Evolutionary conservation across 1,140 invertebrate species (phyloP).

Genomic region (Zaprionus lachaisei): DNA sequence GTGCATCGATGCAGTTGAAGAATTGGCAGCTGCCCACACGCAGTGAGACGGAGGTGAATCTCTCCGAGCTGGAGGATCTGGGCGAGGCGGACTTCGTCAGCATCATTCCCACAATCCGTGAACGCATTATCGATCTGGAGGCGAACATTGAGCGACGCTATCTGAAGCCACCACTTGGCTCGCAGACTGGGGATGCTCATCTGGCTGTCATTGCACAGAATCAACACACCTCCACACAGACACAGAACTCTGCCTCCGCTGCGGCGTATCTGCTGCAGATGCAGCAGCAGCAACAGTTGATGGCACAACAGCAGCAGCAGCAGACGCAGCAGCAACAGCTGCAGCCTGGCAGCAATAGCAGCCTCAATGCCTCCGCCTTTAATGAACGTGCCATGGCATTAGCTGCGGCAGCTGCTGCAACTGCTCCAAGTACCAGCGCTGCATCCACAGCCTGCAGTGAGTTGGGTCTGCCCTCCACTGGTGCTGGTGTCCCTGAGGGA

Average conservation of each 20-base stretch:
- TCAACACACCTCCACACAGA: constrained; percentile 75
- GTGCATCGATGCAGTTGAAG: constrained; percentile 97
- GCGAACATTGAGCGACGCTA: constrained; percentile 96
- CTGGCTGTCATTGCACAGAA: constrained; percentile 83
- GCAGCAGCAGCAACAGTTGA: constrained; percentile 70
- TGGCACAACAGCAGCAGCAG: constrained; percentile 59
- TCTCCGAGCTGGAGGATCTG: constrained; percentile 86
- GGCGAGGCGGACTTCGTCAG: constrained; percentile 79
- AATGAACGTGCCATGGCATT: constrained; percentile 80
- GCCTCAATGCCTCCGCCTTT: constrained; percentile 71
- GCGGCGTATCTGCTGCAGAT: constrained; percentile 74
- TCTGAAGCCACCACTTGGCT: constrained; percentile 95
- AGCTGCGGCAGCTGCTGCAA: constrained; percentile 66
- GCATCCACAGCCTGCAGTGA: neutral
- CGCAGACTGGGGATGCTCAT: constrained; percentile 84
- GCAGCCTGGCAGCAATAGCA: constrained; percentile 45
- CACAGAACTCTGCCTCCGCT: constrained; percentile 77
- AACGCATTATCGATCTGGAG: constrained; percentile 93
- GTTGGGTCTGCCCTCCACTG: neutral
- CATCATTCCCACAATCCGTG: constrained; percentile 89
- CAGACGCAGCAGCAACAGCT: constrained; percentile 41
- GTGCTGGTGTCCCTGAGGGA: constrained; percentile 18
- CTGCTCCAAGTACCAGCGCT: constrained; percentile 23
- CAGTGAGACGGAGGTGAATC: constrained; percentile 86
- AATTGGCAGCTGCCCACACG: constrained; percentile 92